Evolutionary conservation across 2,113 vertebrate species (phyloP).

Genomic region (Ophiodon elongatus): DNA sequence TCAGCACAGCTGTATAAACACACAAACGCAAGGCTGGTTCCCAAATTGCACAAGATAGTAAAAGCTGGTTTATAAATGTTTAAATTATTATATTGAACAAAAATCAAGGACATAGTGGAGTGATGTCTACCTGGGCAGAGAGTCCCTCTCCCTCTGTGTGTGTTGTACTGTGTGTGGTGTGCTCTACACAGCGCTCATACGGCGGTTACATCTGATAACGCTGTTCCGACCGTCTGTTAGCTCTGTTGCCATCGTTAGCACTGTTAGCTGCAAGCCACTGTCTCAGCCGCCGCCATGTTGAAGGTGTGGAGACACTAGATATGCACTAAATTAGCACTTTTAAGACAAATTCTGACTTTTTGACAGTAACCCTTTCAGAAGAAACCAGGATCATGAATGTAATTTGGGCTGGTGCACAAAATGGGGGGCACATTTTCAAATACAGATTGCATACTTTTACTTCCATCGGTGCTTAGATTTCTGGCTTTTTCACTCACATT

Average conservation of each 20-base stretch:
- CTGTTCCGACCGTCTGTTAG: too few relatives aligned
- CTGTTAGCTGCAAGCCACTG: too few relatives aligned
- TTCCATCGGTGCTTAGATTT: neutral
- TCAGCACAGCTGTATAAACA: slow-evolving; percentile 56
- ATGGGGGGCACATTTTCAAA: neutral
- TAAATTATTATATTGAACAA: neutral
- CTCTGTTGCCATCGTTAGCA: too few relatives aligned
- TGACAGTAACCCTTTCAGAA: neutral
- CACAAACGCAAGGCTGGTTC: slow-evolving; percentile 37
- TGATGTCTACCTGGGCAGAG: too few relatives aligned
- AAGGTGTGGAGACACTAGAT: too few relatives aligned
- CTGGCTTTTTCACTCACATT: neutral
- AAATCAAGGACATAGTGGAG: neutral
- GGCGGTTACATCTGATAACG: too few relatives aligned
- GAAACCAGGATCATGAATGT: neutral
- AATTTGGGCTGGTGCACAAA: neutral
- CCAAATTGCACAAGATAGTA: slow-evolving; percentile 18
- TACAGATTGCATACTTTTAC: neutral
- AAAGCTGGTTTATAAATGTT: too few relatives aligned
- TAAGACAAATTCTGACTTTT: neutral
- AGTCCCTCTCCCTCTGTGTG: too few relatives aligned
- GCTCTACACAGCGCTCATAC: too few relatives aligned
- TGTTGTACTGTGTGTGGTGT: too few relatives aligned
- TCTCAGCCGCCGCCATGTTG: too few relatives aligned
- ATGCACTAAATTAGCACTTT: neutral